Conservation (phyloP, 2,888 invertebrate genomes). For the Fragum whitleyi region DNA sequence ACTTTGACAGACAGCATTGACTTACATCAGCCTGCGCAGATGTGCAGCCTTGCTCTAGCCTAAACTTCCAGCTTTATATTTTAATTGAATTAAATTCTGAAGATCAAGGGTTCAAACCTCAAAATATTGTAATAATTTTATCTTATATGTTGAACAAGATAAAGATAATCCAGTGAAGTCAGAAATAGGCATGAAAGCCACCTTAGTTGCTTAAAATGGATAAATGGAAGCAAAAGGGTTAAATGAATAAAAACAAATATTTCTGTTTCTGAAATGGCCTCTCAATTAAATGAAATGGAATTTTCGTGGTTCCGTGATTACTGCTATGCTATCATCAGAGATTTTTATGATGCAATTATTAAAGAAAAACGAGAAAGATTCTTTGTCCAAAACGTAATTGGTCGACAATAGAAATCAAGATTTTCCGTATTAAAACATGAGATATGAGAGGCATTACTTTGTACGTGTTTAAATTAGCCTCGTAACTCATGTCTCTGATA, state of each 20-base stretch:
- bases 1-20: too few species aligned
- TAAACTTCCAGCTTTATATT: too few species aligned
- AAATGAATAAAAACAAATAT: conserved; percentile 31
- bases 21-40: too few species aligned
- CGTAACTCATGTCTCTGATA: conserved; percentile 1
- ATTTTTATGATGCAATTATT: conserved; percentile 27
- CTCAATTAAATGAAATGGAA: conserved; percentile 29
- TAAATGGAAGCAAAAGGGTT: background rate
- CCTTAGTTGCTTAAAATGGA: too few species aligned
- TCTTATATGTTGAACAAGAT: too few species aligned
- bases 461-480: conserved; percentile 7
- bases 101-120: too few species aligned
- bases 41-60: too few species aligned
- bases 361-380: conserved; percentile 30
- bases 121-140: too few species aligned
- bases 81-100: too few species aligned
- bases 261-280: conserved; percentile 9
- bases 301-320: conserved; percentile 24
- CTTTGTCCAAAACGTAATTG: conserved; percentile 19
- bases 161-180: too few species aligned
- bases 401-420: conserved; percentile 18
- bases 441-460: conserved; percentile 9
- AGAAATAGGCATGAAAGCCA: too few species aligned
- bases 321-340: conserved; percentile 15
- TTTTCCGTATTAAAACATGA: background rate